Base-by-base conservation (phyloP, 2,797 vertebrate genomes). In the Cephalopachus bancanus region DNA sequence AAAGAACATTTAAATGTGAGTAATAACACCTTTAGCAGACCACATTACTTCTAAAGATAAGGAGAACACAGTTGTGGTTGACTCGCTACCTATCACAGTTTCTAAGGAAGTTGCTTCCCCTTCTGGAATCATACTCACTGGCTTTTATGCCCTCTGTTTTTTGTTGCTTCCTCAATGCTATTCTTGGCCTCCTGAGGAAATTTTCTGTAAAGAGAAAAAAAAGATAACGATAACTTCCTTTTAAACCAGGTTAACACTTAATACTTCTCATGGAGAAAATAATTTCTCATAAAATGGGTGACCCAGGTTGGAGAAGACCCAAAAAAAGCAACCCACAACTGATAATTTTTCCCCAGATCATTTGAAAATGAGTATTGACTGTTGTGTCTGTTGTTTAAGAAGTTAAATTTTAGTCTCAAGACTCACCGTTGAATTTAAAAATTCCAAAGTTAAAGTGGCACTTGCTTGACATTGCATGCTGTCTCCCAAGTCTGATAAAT, bases 301-400 rank as follows among this genome's bases (percentile, higher is more conserved):
- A 37, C 5, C 5, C 3, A 55, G 83, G 9, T 30, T 10, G 1
- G 37, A 87, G n/a, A 84, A 44, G 24, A 2, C 2, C 59, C 30
- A 67, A 3, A 93, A 0, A 79, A 16, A 53, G 67, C 10, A 51
- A 33, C 59, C 44, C 71, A 17, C 49, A 71, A 85, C n/a, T 88
- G 94, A 95, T 79, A 71, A 96, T 83, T 94, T 76, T 1, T 33
- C 2, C 94, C 26, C 5, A 95, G 20, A 69, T 67, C n/a, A 84
- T 28, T 76, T 83, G 65, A 17, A 83, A 59, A 64, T 20, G 51
- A 92, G 44, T 75, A 44, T 64, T 86, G 55, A 33, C 55, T 80
- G 5, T 4, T 62, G 0, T n/a, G 7, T 75, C 83, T 87, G 4
- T 69, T 65, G 5, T 64, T 89, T 83, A 33, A 79, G 53, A 83